phyloP scores from a whole-genome alignment of 2,797 vertebrate genomes.

The Brachyalestes nurse region DNA sequence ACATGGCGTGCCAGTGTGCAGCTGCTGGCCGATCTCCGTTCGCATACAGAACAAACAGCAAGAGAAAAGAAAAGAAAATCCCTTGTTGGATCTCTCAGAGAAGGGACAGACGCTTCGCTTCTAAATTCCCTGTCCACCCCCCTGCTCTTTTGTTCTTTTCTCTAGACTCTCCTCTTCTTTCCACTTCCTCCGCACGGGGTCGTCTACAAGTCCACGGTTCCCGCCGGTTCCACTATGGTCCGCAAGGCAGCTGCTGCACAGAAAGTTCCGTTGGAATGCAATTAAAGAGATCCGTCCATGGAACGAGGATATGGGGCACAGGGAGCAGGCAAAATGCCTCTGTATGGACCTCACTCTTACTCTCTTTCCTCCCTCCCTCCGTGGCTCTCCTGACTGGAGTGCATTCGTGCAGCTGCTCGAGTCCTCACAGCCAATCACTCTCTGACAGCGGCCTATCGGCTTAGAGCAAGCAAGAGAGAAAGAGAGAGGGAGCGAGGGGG shows the following conservation, averaged over 20 bases:
- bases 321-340: slow-evolving; percentile 6
- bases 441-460: slow-evolving; percentile 53
- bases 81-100: not conserved
- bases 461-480: slow-evolving; percentile 45
- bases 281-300: slow-evolving; percentile 44
- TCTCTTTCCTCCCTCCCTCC: slow-evolving; percentile 31
- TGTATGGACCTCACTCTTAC: slow-evolving; percentile 25
- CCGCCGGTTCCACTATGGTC: slow-evolving; percentile 4
- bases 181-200: slow-evolving; percentile 15
- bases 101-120: not conserved
- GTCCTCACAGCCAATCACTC: slow-evolving; percentile 55
- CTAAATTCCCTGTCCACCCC: not conserved
- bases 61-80: slow-evolving; percentile 5
- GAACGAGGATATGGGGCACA: slow-evolving; percentile 31
- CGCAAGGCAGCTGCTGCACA: slow-evolving; percentile 48
- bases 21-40: slow-evolving; percentile 24
- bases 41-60: not conserved
- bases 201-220: slow-evolving; percentile 45
- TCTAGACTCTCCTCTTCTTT: slow-evolving; percentile 25
- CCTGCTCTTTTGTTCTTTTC: slow-evolving; percentile 38
- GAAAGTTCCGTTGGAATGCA: slow-evolving; percentile 51
- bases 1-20: slow-evolving; percentile 28
- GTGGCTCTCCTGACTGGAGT: slow-evolving; percentile 42
- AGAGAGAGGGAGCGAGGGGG: slow-evolving; percentile 23
- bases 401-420: slow-evolving; percentile 54